A percentile compares a stretch with the other conserved stretches of the same genome.
phyloP scores from a whole-genome alignment of 2,888 invertebrate species.

The Platycnemis pennipes region DNA sequence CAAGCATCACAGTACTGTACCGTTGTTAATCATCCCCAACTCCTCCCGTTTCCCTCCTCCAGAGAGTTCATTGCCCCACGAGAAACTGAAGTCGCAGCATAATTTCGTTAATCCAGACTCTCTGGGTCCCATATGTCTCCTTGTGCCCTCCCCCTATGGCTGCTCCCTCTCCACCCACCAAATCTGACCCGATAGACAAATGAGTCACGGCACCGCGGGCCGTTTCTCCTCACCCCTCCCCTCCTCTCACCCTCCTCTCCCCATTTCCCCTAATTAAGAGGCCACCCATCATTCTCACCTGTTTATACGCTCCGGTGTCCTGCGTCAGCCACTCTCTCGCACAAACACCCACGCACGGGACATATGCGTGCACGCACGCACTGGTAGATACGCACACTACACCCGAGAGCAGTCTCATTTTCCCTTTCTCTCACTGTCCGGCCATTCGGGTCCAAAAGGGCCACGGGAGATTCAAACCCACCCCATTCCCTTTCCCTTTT shows the following conservation, averaged over 20 bases:
- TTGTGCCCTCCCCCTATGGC: background rate
- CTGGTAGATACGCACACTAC: background rate
- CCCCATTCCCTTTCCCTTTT: background rate
- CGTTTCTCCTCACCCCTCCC: background rate
- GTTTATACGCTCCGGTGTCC: background rate
- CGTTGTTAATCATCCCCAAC: background rate
- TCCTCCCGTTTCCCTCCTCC: background rate
- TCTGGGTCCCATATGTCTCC: background rate
- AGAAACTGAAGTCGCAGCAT: background rate
- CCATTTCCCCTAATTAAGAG: slow-evolving; percentile 33
- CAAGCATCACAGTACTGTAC: background rate
- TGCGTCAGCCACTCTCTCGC: background rate
- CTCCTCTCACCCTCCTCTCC: background rate
- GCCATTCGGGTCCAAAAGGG: no score
- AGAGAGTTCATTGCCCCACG: background rate
- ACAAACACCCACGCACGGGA: background rate
- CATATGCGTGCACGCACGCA: background rate
- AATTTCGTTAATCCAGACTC: background rate
- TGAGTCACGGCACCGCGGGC: background rate
- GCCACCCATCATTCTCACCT: slow-evolving; percentile 31
- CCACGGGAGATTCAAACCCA: no score
- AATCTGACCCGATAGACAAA: slow-evolving; percentile 16
- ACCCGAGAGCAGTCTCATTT: background rate
- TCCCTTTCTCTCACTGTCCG: no score
- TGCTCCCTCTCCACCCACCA: background rate